Base-by-base conservation (phyloP, 2,797 vertebrate genomes). In the Babyrousa celebensis region DNA sequence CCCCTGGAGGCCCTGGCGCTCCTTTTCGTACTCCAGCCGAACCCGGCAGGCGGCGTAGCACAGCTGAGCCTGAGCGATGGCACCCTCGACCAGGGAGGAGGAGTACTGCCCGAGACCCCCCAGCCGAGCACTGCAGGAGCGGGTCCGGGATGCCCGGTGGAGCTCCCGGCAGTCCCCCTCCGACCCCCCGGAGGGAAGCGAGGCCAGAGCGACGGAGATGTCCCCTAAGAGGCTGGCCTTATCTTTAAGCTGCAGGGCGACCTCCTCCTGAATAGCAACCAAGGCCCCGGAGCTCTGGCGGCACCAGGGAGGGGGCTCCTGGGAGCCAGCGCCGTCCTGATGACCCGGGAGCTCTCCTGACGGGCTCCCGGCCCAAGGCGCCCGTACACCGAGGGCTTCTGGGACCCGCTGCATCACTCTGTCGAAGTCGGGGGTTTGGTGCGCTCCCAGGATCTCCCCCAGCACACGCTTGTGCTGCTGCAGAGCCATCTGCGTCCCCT, bases 61-160 rank as follows among this genome's bases (percentile, higher is more conserved):
- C 89, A 99, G 99, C 94, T 99, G 99, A 62, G 99, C 99, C 98
- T 99, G 99, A 86, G 99, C 98, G 1, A 99, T 98, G 1, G 99
- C 99, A 74, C 99, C 99, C 0, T 99, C 99, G 97, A 99, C 99
- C 83, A 99, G 98, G 84, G 99, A 86, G 3, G 99, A 99, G 27
- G 98, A 98, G 68, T 98, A 99, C 17, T 98, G 98, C 23, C 98
- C 98, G 8, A 99, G 97, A 79, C 98, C 96, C 91, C 96, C 98
- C 95, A 99, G 97, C 11, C 98, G 98, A 1, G 98, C 97, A 16
- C 93, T 97, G 2, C 99, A 99, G 0, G 99, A 98, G 95, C 99
- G 98, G 43, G 96, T 95, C 25, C 97, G 98, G 87, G 99, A 98
- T 40, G 99, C 98, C 97, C 98, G 98, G 52, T 99, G 98, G 85